These are phyloP conservation scores for Tachysurus fulvidraco DNA, from an alignment of 2,113 vertebrate species.

Conservation along the genomic window DNA sequence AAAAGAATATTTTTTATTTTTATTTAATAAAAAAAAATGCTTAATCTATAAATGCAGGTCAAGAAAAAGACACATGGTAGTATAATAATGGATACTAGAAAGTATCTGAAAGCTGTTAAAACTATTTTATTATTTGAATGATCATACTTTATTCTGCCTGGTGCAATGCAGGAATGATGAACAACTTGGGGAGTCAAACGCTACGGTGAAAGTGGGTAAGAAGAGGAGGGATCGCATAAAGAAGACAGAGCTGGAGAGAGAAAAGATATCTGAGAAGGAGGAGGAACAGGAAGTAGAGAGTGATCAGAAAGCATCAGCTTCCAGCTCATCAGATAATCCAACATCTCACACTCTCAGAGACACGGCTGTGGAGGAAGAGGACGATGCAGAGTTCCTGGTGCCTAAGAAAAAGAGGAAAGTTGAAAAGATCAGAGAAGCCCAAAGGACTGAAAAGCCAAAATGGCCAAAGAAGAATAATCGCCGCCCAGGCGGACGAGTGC, in stretches of 20 bases:
- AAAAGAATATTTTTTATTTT: too few relatives aligned
- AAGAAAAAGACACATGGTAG: background rate
- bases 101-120: background rate
- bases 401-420: conserved; percentile 64
- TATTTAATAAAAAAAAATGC: background rate
- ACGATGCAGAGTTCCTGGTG: conserved; percentile 62
- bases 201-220: conserved; percentile 48
- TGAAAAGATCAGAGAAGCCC: conserved; percentile 26
- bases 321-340: conserved; percentile 30
- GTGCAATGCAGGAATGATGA: conserved; percentile 28
- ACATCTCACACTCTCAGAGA: conserved; percentile 31
- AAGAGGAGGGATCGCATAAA: conserved; percentile 53
- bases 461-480: conserved; percentile 64
- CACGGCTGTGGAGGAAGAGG: conserved; percentile 16
- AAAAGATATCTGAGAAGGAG: conserved; percentile 50
- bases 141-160: background rate
- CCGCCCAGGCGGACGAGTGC: conserved; percentile 50
- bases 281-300: background rate
- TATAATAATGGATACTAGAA: background rate
- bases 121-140: background rate
- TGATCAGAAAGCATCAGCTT: background rate
- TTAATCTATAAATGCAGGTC: background rate
- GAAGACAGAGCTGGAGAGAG: conserved; percentile 69
- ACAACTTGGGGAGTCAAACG: background rate
- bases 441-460: conserved; percentile 51